Base-by-base conservation (phyloP, 2,113 vertebrate genomes). In the Panthera tigris region DNA sequence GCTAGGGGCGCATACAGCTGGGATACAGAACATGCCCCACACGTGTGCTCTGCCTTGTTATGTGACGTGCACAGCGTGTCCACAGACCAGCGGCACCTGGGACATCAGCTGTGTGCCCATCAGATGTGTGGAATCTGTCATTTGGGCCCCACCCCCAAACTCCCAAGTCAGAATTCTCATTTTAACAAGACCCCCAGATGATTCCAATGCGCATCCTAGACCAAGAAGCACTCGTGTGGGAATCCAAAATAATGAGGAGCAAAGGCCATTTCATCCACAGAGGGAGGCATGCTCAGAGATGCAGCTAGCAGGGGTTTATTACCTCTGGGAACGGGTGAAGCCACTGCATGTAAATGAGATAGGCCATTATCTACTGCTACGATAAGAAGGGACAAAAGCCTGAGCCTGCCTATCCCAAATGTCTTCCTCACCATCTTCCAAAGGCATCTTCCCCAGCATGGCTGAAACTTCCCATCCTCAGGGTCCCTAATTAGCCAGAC, bases 1-100 rank as follows among this genome's bases (percentile, higher is more conserved):
- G 41, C 7, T 4, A 39, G 0, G 19, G n/a, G 8, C 1, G 12
- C 4, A 1, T 1, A n/a, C 16, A 27, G 57, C 7, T 33, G 41
- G 18, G 7, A 36, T 4, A 76, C 69, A 87, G 89, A 33, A 80
- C 0, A 14, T 0, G 21, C 55, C 5, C 6, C 31, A 13, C 39
- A 4, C 10, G 19, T 9, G 23, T 4, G 9, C 52, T 16, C 0
- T 0, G 33, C 27, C 57, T 31, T 21, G 63, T 12, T 48, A 2
- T 5, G 4, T n/a, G 11, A 1, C 0, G 50, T 36, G 23, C 8
- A 27, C 74, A 8, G 29, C 39, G 3, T 25, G 71, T 36, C 13
- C 15, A 6, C 4, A n/a, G 52, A 21, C 6, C 9, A 7, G 9
- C 10, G 1, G 13, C 66, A 48, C n/a, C 74, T 1, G 12, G 18